Evolutionary conservation across 2,888 invertebrate species (phyloP), one percentile per base, ranked within the genome.

Genomic region (Cabera pusaria): DNA sequence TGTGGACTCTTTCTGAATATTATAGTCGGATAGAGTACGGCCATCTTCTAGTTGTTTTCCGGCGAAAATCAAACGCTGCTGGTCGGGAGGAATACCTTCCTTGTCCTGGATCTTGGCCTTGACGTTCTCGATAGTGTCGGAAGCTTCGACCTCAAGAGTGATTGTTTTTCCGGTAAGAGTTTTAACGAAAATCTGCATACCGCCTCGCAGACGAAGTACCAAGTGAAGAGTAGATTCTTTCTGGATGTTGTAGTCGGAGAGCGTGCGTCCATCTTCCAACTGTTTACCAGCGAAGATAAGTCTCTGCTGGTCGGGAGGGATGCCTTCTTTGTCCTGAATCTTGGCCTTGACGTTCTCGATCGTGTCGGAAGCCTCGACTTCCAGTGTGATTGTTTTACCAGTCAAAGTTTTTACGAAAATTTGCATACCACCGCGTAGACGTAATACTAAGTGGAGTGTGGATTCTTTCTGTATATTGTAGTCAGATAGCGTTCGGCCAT

Each of bases 121-220:
- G 0, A 53, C 52, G 3, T 53, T 53, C 6, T 53, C 52, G 2
- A 53, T 53, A 0, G 52, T 53, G 21, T 53, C 52, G 0, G 52
- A 50, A 6, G 52, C 50, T 18, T 53, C 52, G 0, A 53, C 52
- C 18, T 53, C 52, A 0, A 53, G 19, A 0, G 52, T 53, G 14
- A 53, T 53, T 0, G 52, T 53, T n/a, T 53, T 53, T 8, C 52
- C 52, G 0, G 52, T 53, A 6, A 53, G 5, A 0, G 52, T 53
- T n/a, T 53, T 53, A 3, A 53, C 52, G 28, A 53, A 53, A 5
- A 53, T 53, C 3, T 53, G 52, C 52, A 53, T 53, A 42, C 52
- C 52, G 9, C 52, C 52, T n/a, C 52, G 44, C 5, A 53, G 50
- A 38, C 52, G 52, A 2, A 53, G 20, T 0, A 53, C 52, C 2